phyloP scores from a whole-genome alignment of 2,113 vertebrate species.

The Scolopax mira region DNA sequence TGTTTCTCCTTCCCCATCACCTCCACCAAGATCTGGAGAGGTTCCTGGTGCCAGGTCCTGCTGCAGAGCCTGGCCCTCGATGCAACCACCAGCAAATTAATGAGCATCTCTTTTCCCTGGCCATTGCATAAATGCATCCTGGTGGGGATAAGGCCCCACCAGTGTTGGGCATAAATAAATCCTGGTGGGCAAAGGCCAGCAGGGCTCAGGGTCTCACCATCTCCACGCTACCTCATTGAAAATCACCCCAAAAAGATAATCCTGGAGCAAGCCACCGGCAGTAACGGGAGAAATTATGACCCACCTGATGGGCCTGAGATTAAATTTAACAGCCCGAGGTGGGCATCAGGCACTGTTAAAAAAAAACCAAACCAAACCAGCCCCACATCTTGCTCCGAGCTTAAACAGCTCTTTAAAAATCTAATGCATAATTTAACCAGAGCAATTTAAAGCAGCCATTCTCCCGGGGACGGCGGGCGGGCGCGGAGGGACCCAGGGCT shows the following conservation, averaged over 20 bases:
- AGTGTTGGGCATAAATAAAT: background rate
- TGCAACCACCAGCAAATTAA: background rate
- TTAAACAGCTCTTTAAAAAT: conserved; percentile 22
- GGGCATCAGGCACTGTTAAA: background rate
- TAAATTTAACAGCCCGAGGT: conserved; percentile 11
- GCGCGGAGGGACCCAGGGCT: background rate
- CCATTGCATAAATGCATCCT: accelerated
- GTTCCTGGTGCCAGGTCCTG: background rate
- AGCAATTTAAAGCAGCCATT: background rate
- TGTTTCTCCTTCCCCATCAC: background rate
- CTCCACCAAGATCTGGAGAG: accelerated
- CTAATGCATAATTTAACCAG: conserved; percentile 57
- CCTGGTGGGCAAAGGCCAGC: accelerated
- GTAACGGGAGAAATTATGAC: background rate
- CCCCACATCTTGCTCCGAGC: conserved; percentile 9
- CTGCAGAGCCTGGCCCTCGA: accelerated
- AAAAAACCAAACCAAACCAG: no score
- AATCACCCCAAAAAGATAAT: background rate
- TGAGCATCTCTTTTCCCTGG: background rate
- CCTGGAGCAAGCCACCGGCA: accelerated
- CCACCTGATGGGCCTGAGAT: background rate
- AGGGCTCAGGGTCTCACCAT: background rate
- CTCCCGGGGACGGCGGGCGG: background rate
- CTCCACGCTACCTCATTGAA: accelerated
- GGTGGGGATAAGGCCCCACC: no score